Evolutionary conservation across 1,140 invertebrate species (phyloP), one percentile per base, ranked within the genome.

Genomic region (Drosophila nikananu): DNA sequence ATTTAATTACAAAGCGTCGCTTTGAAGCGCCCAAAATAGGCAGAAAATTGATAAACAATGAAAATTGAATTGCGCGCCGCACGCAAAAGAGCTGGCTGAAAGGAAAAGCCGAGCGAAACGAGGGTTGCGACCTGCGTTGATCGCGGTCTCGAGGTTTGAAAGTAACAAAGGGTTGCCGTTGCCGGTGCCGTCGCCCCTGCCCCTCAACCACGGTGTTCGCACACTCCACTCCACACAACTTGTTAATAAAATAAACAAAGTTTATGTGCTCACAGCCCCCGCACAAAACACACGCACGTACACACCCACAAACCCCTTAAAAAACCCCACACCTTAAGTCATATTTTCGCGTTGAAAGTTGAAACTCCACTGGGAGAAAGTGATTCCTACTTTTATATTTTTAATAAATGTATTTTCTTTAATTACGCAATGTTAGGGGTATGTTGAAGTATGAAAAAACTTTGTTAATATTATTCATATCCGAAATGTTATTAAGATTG

Each of bases 21-120:
- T 87, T 89, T 91, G 80, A 81, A 86, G 83, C 81, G 83, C 74
- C 72, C 81, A 91, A 89, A 91, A 89, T 89, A 75, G 77, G 83
- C 89, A 77, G 77, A 89, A 91, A 91, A 91, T 91, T 91, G 81
- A 91, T 91, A 91, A 91, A 91, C 89, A 91, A 91, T 91, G 81
- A 89, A 91, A 91, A 87, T 83, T 86, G 87, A 91, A 90, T 86
- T 86, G 79, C 58, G 46, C 54, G 72, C 48, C 63, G 51, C 77
- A 67, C 54, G 54, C 77, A 73, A 65, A 77, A 42, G 81, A 72
- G 66, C 17, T 17, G 63, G 65, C 35, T 73, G 67, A 73, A 73
- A 72, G 70, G 44, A 61, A 74, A 73, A 60, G 58, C 75, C 65
- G 19, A 10, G 44, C 35, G 21, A 54, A 78, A 46, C 49, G 75